These are phyloP conservation scores for Trogon surrucura DNA, from an alignment of 2,113 vertebrate species.

Conservation along the genomic window DNA sequence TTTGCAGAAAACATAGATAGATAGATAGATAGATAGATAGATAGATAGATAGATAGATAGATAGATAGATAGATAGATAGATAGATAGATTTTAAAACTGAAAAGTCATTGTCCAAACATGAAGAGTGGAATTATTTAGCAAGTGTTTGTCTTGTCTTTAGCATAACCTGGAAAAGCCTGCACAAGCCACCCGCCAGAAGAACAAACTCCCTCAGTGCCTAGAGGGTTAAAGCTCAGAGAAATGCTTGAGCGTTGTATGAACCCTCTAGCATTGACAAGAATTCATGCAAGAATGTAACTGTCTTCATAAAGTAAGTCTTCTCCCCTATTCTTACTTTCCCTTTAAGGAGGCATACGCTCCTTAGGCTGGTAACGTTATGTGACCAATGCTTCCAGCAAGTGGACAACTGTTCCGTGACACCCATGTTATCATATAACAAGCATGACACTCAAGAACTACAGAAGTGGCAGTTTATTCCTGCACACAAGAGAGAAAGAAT, in stretches of 20 bases:
- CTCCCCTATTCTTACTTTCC: background rate
- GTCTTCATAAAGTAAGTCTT: background rate
- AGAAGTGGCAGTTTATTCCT: background rate
- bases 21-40: background rate
- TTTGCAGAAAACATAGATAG: background rate
- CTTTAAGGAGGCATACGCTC: background rate
- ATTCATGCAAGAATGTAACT: background rate
- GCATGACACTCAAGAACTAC: background rate
- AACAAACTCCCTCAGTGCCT: background rate
- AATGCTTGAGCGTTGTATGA: background rate
- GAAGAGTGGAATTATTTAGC: background rate
- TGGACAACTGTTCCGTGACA: background rate
- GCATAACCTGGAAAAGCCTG: background rate
- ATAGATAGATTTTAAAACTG: background rate
- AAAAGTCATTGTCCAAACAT: background rate
- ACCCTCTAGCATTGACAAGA: background rate
- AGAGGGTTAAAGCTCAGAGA: background rate
- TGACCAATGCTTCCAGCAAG: background rate
- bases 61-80: background rate
- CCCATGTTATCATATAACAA: background rate
- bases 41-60: background rate
- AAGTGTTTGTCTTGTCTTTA: background rate
- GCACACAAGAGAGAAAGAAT: background rate
- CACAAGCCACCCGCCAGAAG: background rate
- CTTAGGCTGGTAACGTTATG: background rate